A percentile compares a stretch with the other conserved stretches of the same genome.
phyloP scores from a whole-genome alignment of 1,140 invertebrate genomes.

The Nymphalis io region DNA sequence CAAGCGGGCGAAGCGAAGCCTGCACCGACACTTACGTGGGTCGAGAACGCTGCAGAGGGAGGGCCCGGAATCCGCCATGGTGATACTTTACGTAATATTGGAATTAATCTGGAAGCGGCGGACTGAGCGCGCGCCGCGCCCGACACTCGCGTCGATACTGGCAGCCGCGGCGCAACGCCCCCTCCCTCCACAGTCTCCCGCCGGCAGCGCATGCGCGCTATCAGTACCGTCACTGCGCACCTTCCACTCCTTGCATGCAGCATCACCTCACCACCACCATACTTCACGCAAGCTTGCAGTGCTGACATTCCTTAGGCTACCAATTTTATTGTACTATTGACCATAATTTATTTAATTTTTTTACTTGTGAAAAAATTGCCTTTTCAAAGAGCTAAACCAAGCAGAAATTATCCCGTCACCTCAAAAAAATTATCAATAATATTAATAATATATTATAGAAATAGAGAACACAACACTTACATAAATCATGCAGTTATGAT shows the following conservation, averaged over 20 bases:
- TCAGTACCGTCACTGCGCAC: constrained; percentile 44
- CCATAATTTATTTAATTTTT: neutral
- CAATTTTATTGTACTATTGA: neutral
- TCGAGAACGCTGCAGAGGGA: constrained; percentile 73
- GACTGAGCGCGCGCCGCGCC: constrained; percentile 67
- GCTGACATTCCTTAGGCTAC: neutral
- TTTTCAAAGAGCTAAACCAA: neutral
- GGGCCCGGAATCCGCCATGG: constrained; percentile 71
- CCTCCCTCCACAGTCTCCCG: constrained; percentile 36
- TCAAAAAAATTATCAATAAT: neutral
- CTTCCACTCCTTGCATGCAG: constrained; percentile 41
- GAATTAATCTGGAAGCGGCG: constrained; percentile 50
- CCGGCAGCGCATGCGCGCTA: constrained; percentile 43
- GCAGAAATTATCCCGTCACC: constrained; percentile 1
- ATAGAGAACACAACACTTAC: neutral
- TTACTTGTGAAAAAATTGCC: neutral
- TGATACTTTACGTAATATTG: constrained; percentile 73
- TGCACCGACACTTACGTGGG: constrained; percentile 69
- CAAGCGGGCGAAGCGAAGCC: constrained; percentile 64
- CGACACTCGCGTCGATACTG: constrained; percentile 78
- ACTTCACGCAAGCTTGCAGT: constrained; percentile 15
- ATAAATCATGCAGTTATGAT: neutral
- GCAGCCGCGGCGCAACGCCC: constrained; percentile 54
- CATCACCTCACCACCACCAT: constrained; percentile 41
- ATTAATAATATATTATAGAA: neutral